Conservation (phyloP, 2,797 vertebrate species). For the Esox masquinongy region DNA sequence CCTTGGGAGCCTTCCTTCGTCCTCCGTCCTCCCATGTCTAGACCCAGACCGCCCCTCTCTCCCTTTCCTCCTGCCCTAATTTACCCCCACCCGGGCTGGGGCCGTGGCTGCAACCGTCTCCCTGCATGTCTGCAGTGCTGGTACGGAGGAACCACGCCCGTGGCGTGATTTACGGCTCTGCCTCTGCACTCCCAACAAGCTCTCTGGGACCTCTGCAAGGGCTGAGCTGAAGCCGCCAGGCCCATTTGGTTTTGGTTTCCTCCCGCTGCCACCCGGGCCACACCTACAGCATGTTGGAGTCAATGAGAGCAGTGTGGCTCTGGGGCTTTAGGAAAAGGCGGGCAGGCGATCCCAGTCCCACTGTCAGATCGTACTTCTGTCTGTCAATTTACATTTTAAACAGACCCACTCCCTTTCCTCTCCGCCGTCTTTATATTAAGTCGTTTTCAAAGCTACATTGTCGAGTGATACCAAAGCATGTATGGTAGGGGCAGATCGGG, state of each 20-base stretch:
- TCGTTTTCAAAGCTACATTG: no score
- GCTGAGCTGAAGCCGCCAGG: constrained; percentile 52
- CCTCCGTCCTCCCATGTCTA: constrained; percentile 38
- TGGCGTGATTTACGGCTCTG: constrained; percentile 70
- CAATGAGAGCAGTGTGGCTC: constrained; percentile 76
- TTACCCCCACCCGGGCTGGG: constrained; percentile 23
- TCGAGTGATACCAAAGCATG: no score
- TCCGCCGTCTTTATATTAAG: no score
- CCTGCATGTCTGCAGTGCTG: constrained; percentile 46
- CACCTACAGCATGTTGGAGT: constrained; percentile 74
- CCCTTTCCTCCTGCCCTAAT: constrained; percentile 43
- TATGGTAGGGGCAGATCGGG: no score
- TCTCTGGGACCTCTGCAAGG: constrained; percentile 63
- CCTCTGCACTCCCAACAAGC: constrained; percentile 62
- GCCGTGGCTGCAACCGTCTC: constrained; percentile 52
- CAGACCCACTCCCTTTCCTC: no score
- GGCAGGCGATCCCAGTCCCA: constrained; percentile 33
- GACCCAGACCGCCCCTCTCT: constrained; percentile 25
- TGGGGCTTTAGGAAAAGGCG: constrained; percentile 33
- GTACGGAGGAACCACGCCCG: constrained; percentile 58
- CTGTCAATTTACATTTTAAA: no score
- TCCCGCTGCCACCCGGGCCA: constrained; percentile 69
- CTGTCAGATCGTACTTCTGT: no score
- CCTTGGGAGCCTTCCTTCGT: constrained; percentile 33
- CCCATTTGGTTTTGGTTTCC: constrained; percentile 78